Evolutionary conservation across 2,113 vertebrate genomes (phyloP).

Genomic region (Poicephalus gulielmi): DNA sequence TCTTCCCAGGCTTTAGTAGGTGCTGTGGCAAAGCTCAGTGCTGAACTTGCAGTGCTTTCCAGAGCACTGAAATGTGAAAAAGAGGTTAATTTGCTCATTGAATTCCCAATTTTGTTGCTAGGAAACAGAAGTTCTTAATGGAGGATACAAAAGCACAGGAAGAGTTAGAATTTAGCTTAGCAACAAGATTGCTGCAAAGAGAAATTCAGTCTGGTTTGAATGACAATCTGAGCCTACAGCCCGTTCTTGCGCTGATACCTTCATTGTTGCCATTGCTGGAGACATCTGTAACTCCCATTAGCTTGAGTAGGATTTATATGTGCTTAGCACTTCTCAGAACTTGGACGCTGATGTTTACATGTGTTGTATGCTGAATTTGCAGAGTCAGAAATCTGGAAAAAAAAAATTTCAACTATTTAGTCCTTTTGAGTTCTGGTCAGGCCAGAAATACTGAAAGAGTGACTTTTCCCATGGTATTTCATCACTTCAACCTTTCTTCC

Average conservation of each 20-base stretch:
- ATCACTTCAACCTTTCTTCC: not conserved
- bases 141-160: not conserved
- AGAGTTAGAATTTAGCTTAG: not conserved
- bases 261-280: not conserved
- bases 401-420: not conserved
- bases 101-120: not conserved
- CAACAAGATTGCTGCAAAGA: not conserved
- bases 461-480: not conserved
- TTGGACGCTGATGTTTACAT: not conserved
- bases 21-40: not conserved
- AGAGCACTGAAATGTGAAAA: not conserved
- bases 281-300: not conserved
- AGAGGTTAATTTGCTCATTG: not conserved
- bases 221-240: not conserved
- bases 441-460: not conserved
- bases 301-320: not conserved
- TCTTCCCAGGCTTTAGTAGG: not conserved
- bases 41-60: not conserved
- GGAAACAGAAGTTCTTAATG: not conserved
- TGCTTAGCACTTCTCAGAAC: not conserved
- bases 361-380: not conserved
- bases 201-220: not conserved
- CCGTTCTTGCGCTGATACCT: not conserved
- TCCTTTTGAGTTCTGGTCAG: not conserved
- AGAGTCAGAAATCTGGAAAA: not conserved